Evolutionary conservation across 2,888 invertebrate genomes (phyloP).

Genomic region (Dromius quadrimaculatus): DNA sequence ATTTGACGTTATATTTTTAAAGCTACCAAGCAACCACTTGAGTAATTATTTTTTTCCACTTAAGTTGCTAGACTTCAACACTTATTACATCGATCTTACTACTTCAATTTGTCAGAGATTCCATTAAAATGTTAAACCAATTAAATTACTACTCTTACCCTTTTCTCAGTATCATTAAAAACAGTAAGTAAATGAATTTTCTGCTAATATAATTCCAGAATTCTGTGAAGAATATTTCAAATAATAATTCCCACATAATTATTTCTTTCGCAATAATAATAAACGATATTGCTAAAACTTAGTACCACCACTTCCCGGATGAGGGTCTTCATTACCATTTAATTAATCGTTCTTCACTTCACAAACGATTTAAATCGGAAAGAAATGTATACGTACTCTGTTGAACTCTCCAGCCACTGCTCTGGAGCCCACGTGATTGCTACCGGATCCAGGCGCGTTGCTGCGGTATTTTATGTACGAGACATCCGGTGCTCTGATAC

Average conservation of each 20-base stretch:
- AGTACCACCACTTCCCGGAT: conserved; percentile 7
- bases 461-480: conserved; percentile 37
- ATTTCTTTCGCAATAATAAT: not conserved
- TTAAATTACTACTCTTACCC: no score
- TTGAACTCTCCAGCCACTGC: not conserved
- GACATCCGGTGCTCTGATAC: conserved; percentile 36
- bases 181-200: no score
- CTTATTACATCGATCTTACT: no score
- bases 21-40: no score
- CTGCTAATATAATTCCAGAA: no score
- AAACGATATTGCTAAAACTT: conserved; percentile 7
- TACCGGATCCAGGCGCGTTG: conserved; percentile 27
- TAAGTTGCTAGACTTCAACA: no score
- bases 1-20: no score
- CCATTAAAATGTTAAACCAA: no score
- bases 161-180: no score
- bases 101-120: no score
- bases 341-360: conserved; percentile 21
- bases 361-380: not conserved
- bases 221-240: no score
- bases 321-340: conserved; percentile 11
- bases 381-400: conserved; percentile 1
- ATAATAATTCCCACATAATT: not conserved
- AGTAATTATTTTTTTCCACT: no score
- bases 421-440: conserved; percentile 22